Conservation (phyloP, 2,797 vertebrate genomes). For the Scolopax bukidnonensis region DNA sequence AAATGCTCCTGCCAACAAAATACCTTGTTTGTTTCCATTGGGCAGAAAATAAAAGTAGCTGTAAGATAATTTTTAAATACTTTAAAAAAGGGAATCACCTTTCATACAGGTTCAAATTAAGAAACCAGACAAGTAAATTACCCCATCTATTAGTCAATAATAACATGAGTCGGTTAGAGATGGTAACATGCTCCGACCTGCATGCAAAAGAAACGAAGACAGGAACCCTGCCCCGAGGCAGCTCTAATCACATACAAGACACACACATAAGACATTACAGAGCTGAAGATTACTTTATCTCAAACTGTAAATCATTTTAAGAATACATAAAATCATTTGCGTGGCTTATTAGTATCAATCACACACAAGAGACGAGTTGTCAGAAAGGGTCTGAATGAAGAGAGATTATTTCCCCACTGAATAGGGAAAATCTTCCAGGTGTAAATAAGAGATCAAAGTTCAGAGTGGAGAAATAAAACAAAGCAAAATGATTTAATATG, state of each 20-base stretch:
- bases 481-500: neutral
- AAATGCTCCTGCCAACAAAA: neutral
- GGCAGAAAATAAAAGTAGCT: neutral
- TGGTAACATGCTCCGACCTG: neutral
- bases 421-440: neutral
- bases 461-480: neutral
- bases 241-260: neutral
- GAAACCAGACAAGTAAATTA: neutral
- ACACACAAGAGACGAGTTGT: neutral
- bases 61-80: neutral
- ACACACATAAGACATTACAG: neutral
- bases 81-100: neutral
- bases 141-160: neutral
- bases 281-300: conserved; percentile 24
- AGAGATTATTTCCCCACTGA: neutral
- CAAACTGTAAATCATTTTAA: conserved; percentile 23
- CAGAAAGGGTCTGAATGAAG: neutral
- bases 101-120: neutral
- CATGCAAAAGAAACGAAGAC: neutral
- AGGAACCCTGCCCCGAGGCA: neutral
- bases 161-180: neutral
- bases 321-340: conserved; percentile 25
- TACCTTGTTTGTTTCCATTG: neutral
- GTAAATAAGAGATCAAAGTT: conserved; percentile 28
- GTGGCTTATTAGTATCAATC: neutral